A percentile compares a stretch with the other conserved stretches of the same genome.
Conservation (phyloP, 2,113 vertebrate species). For the Ammodytes marinus region DNA sequence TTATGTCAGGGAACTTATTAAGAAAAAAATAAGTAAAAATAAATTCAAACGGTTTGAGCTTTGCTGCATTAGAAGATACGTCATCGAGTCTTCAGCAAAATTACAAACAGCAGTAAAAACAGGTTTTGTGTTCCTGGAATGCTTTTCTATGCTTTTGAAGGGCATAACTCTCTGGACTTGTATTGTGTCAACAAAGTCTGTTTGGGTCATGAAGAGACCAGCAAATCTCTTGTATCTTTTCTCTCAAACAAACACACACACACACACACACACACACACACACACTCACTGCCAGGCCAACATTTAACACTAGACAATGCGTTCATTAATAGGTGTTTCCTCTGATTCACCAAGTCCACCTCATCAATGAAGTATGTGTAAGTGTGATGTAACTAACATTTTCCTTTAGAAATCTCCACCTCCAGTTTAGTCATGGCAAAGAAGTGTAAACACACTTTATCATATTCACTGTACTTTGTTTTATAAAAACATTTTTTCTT, state of each 20-base stretch:
- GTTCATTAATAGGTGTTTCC: constrained; percentile 61
- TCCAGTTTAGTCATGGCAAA: background rate
- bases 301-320: constrained; percentile 24
- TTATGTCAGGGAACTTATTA: too few species aligned
- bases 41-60: background rate
- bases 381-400: background rate
- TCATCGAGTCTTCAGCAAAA: background rate
- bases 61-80: background rate
- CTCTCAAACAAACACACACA: background rate
- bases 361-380: constrained; percentile 50
- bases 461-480: background rate
- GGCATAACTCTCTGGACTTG: constrained; percentile 3
- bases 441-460: too few species aligned
- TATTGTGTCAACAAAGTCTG: constrained; percentile 68
- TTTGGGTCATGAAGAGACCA: constrained; percentile 11
- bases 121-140: background rate
- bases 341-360: constrained; percentile 60
- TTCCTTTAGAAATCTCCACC: background rate
- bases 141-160: constrained; percentile 31
- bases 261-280: constrained; percentile 4
- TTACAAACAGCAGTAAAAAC: constrained; percentile 2
- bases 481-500: background rate
- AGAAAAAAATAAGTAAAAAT: background rate
- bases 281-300: constrained; percentile 31
- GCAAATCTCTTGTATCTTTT: background rate